Evolutionary conservation across 2,797 vertebrate species (phyloP).

Genomic region (Siniperca obscura): DNA sequence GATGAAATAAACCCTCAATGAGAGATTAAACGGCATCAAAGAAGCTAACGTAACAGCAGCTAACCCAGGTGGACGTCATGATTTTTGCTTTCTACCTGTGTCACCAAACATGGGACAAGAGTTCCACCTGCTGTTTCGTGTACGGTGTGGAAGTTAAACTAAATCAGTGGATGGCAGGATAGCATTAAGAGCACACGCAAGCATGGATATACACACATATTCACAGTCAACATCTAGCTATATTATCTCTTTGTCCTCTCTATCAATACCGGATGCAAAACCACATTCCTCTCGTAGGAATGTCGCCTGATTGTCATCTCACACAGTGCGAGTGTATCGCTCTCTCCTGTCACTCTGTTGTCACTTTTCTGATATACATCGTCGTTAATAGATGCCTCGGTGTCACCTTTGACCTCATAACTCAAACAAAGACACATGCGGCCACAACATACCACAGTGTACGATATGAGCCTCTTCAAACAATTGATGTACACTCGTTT

Average conservation of each 20-base stretch:
- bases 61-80: not conserved
- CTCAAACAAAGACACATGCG: slow-evolving; percentile 13
- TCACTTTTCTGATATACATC: slow-evolving; percentile 16
- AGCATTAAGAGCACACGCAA: not conserved
- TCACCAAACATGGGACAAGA: not conserved
- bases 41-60: not conserved
- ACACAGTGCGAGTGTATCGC: not conserved
- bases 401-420: slow-evolving; percentile 3
- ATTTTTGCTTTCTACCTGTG: not conserved
- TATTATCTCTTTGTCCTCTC: slow-evolving; percentile 7
- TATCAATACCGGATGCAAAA: slow-evolving; percentile 25
- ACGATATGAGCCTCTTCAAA: not conserved
- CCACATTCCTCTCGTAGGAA: slow-evolving; percentile 37
- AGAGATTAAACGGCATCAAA: too few relatives aligned
- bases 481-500: not conserved
- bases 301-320: slow-evolving; percentile 17
- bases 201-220: not conserved
- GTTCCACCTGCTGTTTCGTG: slow-evolving; percentile 22
- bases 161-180: not conserved
- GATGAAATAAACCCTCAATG: too few relatives aligned
- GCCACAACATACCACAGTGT: not conserved
- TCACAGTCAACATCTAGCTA: not conserved
- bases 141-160: not conserved
- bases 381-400: not conserved
- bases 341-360: slow-evolving; percentile 20